These are phyloP conservation scores for Thunnus maccoyii DNA, from an alignment of 2,113 vertebrate species.

Conservation along the genomic window DNA sequence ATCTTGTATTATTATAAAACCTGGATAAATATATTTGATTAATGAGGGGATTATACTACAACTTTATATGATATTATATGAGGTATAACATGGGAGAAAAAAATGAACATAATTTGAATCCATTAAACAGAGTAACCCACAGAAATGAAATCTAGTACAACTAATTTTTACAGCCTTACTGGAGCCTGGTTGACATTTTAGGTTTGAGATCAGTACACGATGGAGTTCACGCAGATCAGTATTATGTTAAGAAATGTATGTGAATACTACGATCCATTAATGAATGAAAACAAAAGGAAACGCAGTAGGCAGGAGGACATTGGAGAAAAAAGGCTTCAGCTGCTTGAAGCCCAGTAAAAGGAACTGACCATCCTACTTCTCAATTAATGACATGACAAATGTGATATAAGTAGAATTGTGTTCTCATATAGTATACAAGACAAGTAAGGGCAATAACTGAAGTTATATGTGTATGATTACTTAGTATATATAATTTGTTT, in stretches of 20 bases:
- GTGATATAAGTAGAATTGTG: constrained; percentile 16
- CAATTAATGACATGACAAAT: constrained; percentile 45
- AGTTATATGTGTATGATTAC: background rate
- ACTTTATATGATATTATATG: background rate
- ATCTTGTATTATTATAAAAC: background rate
- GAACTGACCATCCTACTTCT: constrained; percentile 26
- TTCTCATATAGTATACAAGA: constrained; percentile 16
- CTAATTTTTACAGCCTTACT: background rate
- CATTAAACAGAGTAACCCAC: background rate
- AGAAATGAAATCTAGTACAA: background rate
- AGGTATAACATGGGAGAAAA: too few species aligned
- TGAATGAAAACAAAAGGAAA: constrained; percentile 19
- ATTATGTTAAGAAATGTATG: background rate
- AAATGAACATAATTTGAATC: background rate
- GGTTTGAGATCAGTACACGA: background rate
- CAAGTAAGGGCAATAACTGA: constrained; percentile 25
- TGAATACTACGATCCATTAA: background rate
- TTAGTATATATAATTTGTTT: constrained; percentile 29
- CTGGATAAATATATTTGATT: background rate
- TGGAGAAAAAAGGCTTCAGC: background rate
- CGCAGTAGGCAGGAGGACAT: background rate
- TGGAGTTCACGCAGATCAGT: background rate
- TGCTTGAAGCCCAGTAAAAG: constrained; percentile 8
- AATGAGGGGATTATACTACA: background rate
- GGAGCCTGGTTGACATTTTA: background rate